phyloP scores from a whole-genome alignment of 2,888 invertebrate genomes.

The Electrophaes corylata region DNA sequence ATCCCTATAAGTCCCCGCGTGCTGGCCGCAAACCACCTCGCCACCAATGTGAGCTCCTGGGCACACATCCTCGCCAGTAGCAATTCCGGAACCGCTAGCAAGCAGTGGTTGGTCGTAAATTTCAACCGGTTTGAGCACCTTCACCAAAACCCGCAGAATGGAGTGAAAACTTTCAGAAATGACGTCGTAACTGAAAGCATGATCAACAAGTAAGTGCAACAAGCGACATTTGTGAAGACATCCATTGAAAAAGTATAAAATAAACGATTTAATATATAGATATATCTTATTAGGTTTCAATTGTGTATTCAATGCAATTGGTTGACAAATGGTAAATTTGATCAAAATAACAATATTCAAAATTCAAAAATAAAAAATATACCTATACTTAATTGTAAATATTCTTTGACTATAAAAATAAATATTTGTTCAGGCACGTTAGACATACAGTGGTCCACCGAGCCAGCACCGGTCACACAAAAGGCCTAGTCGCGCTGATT shows the following conservation, averaged over 20 bases:
- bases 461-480: conserved; percentile 58
- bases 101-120: conserved; percentile 94
- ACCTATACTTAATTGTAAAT: too few relatives aligned
- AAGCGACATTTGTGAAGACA: too few relatives aligned
- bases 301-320: too few relatives aligned
- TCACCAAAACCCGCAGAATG: conserved; percentile 41
- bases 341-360: too few relatives aligned
- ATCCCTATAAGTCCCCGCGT: conserved; percentile 90
- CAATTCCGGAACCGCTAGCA: conserved; percentile 93
- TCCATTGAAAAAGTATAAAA: too few relatives aligned
- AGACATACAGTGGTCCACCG: conserved; percentile 72
- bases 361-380: too few relatives aligned
- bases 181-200: conserved; percentile 63
- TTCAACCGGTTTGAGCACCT: conserved; percentile 83
- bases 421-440: conserved; percentile 53
- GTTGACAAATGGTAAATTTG: too few relatives aligned
- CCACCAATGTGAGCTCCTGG: conserved; percentile 90
- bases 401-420: neutral
- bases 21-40: conserved; percentile 92
- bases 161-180: conserved; percentile 39
- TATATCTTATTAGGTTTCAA: too few relatives aligned
- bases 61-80: conserved; percentile 86
- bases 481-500: conserved; percentile 86
- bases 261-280: too few relatives aligned
- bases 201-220: conserved; percentile 56